Evolutionary conservation across 2,113 vertebrate species (phyloP).

Genomic region (Triplophysa dalaica): DNA sequence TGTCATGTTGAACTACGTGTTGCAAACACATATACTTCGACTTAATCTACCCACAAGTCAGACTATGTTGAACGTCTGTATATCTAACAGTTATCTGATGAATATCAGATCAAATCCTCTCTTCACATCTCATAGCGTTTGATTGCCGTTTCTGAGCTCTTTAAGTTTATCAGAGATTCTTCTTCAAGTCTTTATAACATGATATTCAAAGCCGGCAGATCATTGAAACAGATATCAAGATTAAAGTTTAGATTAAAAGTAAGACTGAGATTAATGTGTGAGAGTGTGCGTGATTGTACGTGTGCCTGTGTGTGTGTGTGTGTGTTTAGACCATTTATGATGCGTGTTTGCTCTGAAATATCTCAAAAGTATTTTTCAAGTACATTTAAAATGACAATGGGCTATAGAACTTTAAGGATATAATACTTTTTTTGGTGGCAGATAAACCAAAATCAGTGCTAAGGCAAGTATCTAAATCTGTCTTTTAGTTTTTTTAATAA

Average conservation of each 20-base stretch:
- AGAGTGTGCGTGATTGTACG: too few relatives aligned
- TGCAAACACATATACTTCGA: neutral
- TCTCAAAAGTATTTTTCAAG: too few relatives aligned
- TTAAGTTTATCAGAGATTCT: conserved; percentile 44
- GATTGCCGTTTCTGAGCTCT: conserved; percentile 29
- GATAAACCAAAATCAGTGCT: too few relatives aligned
- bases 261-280: neutral
- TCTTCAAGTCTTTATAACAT: conserved; percentile 27
- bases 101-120: conserved; percentile 15
- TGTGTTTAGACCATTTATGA: too few relatives aligned
- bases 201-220: conserved; percentile 10
- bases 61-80: conserved; percentile 11
- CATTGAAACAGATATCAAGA: conserved; percentile 24
- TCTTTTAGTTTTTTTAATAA: too few relatives aligned
- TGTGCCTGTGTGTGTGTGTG: too few relatives aligned
- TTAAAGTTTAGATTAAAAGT: conserved; percentile 22
- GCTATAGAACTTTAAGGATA: too few relatives aligned
- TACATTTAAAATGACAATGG: too few relatives aligned
- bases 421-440: too few relatives aligned
- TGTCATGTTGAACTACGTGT: conserved; percentile 9
- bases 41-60: neutral
- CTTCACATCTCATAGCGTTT: conserved; percentile 30
- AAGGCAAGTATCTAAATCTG: too few relatives aligned
- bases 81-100: conserved; percentile 32
- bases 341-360: too few relatives aligned